These are phyloP conservation scores for Choreutis nemorana DNA, from an alignment of 2,888 invertebrate genomes.

Conservation along the genomic window DNA sequence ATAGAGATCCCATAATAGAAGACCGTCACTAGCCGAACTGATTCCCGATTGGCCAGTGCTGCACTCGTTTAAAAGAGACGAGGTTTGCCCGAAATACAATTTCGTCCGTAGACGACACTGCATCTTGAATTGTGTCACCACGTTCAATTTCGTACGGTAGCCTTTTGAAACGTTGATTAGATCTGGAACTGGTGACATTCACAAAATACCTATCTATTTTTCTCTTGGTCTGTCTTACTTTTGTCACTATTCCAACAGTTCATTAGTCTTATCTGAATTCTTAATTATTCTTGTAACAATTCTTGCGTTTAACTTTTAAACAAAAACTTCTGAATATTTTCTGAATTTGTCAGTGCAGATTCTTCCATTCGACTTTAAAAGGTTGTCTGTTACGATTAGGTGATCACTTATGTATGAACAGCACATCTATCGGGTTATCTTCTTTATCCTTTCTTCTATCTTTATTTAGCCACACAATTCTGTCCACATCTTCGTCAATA, in stretches of 20 bases:
- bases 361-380: too few species aligned
- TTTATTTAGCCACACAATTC: conserved; percentile 33
- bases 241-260: too few species aligned
- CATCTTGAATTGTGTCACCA: conserved; percentile 53
- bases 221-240: too few species aligned
- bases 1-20: conserved; percentile 69
- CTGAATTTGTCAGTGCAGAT: too few species aligned
- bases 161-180: neutral
- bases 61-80: conserved; percentile 82
- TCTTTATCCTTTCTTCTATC: conserved; percentile 19
- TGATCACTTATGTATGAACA: conserved; percentile 28
- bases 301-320: too few species aligned
- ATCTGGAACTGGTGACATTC: too few species aligned
- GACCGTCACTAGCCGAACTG: conserved; percentile 91
- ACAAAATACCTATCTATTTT: too few species aligned
- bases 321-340: too few species aligned
- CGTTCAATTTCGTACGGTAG: too few species aligned
- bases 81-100: conserved; percentile 73
- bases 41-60: conserved; percentile 97
- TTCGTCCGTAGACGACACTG: conserved; percentile 41
- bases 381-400: too few species aligned
- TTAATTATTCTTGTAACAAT: too few species aligned
- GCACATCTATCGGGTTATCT: conserved; percentile 41
- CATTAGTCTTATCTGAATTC: too few species aligned
- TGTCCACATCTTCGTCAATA: conserved; percentile 39